A percentile compares a stretch with the other conserved stretches of the same genome.
Evolutionary conservation across 2,113 vertebrate species (phyloP).

Genomic region (Circaetus gallicus): DNA sequence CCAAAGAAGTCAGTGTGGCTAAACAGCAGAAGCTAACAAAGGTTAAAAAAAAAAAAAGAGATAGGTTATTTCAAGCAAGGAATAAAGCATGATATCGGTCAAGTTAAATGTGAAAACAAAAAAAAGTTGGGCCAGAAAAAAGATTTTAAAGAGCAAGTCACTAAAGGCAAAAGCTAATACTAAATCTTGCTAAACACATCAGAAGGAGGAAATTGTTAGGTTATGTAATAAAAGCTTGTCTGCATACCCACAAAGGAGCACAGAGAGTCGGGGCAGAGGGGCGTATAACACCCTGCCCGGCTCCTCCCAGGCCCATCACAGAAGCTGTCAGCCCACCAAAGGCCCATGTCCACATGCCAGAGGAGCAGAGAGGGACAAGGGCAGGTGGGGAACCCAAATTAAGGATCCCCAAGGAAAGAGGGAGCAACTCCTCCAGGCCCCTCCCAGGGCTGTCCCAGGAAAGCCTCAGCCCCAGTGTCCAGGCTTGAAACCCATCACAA

Average conservation of each 20-base stretch:
- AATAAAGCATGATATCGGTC: neutral
- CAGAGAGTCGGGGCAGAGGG: accelerated
- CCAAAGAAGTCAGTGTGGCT: neutral
- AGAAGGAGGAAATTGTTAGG: neutral
- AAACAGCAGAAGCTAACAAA: neutral
- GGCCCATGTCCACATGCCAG: neutral
- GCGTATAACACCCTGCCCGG: neutral
- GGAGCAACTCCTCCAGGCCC: neutral
- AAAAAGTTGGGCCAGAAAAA: neutral
- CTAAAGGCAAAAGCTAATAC: neutral
- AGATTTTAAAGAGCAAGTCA: neutral
- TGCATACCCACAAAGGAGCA: neutral
- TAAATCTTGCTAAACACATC: neutral
- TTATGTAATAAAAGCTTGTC: neutral
- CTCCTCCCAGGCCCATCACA: neutral
- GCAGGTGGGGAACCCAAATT: neutral
- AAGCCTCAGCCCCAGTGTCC: neutral
- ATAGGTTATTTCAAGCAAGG: neutral
- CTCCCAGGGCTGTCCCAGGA: neutral
- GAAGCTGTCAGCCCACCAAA: neutral
- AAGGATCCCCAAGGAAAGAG: neutral
- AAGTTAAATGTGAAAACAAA: neutral
- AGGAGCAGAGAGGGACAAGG: neutral
- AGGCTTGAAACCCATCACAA: neutral
- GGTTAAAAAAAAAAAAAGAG: neutral